Evolutionary conservation across 2,797 vertebrate species (phyloP), one percentile per base, ranked within the genome.

Genomic region (Neosilurus hyrtlii): DNA sequence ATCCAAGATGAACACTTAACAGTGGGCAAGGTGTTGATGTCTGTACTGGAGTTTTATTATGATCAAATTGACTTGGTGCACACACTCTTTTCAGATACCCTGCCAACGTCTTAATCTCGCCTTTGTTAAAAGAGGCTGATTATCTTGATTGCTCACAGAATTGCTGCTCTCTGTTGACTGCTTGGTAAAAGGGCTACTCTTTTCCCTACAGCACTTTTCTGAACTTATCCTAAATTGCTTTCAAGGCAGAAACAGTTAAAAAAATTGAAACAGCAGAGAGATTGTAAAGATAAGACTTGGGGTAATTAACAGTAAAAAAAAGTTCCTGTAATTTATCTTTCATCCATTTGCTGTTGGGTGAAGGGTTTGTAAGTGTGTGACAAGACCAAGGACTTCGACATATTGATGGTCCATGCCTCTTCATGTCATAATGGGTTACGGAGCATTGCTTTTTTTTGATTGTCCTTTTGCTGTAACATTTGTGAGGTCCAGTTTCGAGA

Each of bases 71-170:
- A 75, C 83, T 76, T 68, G 81, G 85, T 68, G 62, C 56, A 61
- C 49, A 65, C 43, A 66, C 56, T 56, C 76, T 88, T 79, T 67
- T 89, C 87, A 88, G 90, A 93, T 92, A 93, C 91, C 88, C 83
- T 83, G 56, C 56, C 70, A 73, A 83, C 87, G 90, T 87, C 88
- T 85, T 86, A 86, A 91, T 90, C 86, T 92, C 90, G 90, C 90
- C 88, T 89, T 93, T 88, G 88, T 15, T 76, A 88, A 87, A 92
- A 89, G 49, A 88, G 88, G 90, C 84, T 89, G 89, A 92, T 91
- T 92, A 90, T 90, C 90, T 91, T 70, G 87, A 89, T 89, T 83
- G 81, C 79, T 84, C 82, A 74, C 83, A 90, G 85, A 93, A 92
- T 72, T 72, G 51, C 70, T 8, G n/a, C 70, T 92, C 84, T 85